Percentiles rank a stretch among this genome's conserved stretches.
Evolutionary conservation across 2,888 invertebrate species (phyloP).

Genomic region (Stramonita haemastoma): DNA sequence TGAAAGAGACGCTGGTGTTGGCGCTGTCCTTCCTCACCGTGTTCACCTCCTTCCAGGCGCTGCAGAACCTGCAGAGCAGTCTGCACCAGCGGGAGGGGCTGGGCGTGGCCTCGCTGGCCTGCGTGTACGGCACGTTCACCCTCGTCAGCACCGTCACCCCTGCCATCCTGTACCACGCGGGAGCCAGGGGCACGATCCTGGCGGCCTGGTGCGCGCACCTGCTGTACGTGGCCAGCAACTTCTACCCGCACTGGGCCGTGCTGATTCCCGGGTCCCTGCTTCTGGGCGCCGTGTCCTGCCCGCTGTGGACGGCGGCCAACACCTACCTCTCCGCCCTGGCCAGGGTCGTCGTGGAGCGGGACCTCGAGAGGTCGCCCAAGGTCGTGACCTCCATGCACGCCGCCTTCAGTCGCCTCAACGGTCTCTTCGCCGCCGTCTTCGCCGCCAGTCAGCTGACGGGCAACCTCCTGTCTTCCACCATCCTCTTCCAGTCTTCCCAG

Average conservation of each 20-base stretch:
- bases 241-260: slow-evolving; percentile 66
- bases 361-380: not conserved
- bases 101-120: slow-evolving; percentile 64
- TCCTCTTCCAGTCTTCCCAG: slow-evolving; percentile 59
- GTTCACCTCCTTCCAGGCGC: slow-evolving; percentile 50
- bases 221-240: slow-evolving; percentile 67
- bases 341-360: slow-evolving; percentile 35
- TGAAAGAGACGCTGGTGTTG: slow-evolving; percentile 17
- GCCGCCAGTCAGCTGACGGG: slow-evolving; percentile 70
- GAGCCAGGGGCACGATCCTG: slow-evolving; percentile 52
- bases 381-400: slow-evolving; percentile 49
- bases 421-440: slow-evolving; percentile 68
- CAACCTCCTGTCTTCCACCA: slow-evolving; percentile 68
- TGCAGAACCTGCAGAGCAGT: slow-evolving; percentile 69
- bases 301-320: slow-evolving; percentile 71
- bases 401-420: slow-evolving; percentile 66
- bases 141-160: slow-evolving; percentile 30
- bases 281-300: slow-evolving; percentile 67
- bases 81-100: slow-evolving; percentile 62
- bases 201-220: slow-evolving; percentile 62
- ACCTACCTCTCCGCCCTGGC: slow-evolving; percentile 68
- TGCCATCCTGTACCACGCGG: slow-evolving; percentile 37
- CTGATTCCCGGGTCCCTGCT: slow-evolving; percentile 69
- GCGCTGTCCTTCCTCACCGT: slow-evolving; percentile 1
- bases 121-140: slow-evolving; percentile 58